Evolutionary conservation across 2,797 vertebrate species (phyloP), one percentile per base, ranked within the genome.

Genomic region (Dipus sagitta): DNA sequence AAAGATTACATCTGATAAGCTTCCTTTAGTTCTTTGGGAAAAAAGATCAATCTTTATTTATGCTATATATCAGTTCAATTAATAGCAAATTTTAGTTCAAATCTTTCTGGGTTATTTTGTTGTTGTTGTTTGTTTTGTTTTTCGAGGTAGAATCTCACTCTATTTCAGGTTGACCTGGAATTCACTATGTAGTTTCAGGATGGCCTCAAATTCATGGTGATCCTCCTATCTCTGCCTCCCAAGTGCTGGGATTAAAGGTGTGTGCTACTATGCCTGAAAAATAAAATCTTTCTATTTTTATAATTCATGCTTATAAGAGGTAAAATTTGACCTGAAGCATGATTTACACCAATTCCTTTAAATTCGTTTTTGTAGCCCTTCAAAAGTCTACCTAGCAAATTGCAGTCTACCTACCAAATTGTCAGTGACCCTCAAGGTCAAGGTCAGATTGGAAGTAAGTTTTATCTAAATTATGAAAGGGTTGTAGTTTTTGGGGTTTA

Each of bases 281-380:
- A 13, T 17, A 62, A 86, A 89, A 30, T 68, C 15, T 72, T 72
- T 72, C 34, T 72, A 7, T 38, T 70, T 38, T 72, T n/a, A 3
- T 38, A 12, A 38, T 0, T 72, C 10, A 78, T 94, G 67, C 11
- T 83, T 28, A 32, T 54, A 38, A 88, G 77, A 78, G 6, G 65
- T 64, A 86, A 74, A 67, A 83, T 14, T 4, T 89, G 38, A 87
- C 58, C 4, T 14, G 58, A 80, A 21, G 10, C 47, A 87, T 52
- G 2, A 65, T 78, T 91, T 87, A 24, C 84, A n/a, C 76, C 84
- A 85, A 87, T 93, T 91, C 18, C 28, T 84, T 54, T 95, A 91
- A 86, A 21, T 71, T 94, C 17, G 21, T 81, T 5, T 11, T 60
- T 65, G n/a, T 34, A 81, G 5, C 1, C 17, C 10, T 15, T 77